Conservation (phyloP, 2,797 vertebrate species). For the Adelosebastes latens region DNA sequence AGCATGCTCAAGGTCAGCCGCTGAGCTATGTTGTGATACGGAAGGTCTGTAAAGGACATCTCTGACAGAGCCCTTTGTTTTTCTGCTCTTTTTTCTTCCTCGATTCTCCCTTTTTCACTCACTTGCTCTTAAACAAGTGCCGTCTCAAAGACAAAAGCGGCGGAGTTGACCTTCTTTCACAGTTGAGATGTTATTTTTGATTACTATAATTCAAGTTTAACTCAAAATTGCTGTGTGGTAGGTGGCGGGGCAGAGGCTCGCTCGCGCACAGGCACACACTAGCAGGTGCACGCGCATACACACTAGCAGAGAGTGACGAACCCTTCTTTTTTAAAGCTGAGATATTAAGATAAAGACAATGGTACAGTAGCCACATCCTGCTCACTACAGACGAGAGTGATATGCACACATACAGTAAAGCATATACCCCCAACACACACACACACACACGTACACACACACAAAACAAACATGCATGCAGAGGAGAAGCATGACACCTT, state of each 20-base stretch:
- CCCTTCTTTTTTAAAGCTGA: constrained; percentile 45
- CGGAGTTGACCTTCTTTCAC: constrained; percentile 85
- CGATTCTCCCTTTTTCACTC: constrained; percentile 43
- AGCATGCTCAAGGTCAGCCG: constrained; percentile 77
- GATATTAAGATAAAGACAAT: constrained; percentile 80
- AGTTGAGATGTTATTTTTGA: constrained; percentile 90
- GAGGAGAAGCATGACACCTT: constrained; percentile 69
- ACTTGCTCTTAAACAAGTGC: constrained; percentile 85
- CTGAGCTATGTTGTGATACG: constrained; percentile 58
- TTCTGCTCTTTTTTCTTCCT: constrained; percentile 41
- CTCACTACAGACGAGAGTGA: constrained; percentile 60
- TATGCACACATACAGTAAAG: constrained; percentile 42
- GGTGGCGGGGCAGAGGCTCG: constrained; percentile 63
- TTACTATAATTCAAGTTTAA: constrained; percentile 88
- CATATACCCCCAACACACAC: constrained; percentile 4
- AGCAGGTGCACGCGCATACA: background rate
- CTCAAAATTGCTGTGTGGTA: constrained; percentile 83
- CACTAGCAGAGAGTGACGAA: background rate
- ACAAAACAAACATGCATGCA: constrained; percentile 54
- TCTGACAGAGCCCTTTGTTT: constrained; percentile 70
- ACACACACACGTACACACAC: constrained; percentile 14
- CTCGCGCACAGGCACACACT: constrained; percentile 9
- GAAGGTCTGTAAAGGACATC: constrained; percentile 78
- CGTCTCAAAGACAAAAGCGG: constrained; percentile 90
- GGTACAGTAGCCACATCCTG: constrained; percentile 83